These are phyloP conservation scores for Dolichopus griseipennis DNA, from an alignment of 2,888 invertebrate species.

Conservation along the genomic window DNA sequence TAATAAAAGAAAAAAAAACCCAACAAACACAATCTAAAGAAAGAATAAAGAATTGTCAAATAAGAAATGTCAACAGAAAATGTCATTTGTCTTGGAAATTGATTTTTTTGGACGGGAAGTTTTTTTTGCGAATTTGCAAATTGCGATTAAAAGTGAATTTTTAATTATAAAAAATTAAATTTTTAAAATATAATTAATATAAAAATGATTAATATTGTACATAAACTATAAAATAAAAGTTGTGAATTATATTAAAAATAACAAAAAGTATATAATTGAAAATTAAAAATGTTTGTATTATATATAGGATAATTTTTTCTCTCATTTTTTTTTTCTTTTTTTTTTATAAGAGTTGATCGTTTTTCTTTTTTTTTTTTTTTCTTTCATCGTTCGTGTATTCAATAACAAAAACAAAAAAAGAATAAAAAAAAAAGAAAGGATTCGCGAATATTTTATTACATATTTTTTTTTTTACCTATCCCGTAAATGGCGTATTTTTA, in stretches of 20 bases:
- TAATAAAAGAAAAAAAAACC: too few species aligned
- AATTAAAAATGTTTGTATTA: background rate
- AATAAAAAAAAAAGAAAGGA: conserved; percentile 2
- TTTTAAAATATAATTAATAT: too few species aligned
- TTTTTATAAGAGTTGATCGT: background rate
- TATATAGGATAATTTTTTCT: background rate
- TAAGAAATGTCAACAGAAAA: background rate
- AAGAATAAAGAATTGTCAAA: background rate
- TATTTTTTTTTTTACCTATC: background rate
- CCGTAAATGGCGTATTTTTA: background rate
- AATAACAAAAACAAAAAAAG: background rate
- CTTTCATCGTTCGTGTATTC: background rate
- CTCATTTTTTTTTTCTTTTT: too few species aligned
- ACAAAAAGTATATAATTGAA: background rate
- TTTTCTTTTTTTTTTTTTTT: conserved; percentile 4
- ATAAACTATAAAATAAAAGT: too few species aligned
- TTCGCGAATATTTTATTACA: background rate
- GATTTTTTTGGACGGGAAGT: conserved; percentile 1
- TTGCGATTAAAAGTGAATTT: background rate
- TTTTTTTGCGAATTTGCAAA: conserved; percentile 6
- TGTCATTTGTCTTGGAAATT: conserved; percentile 1
- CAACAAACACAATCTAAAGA: too few species aligned
- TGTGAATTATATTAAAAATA: background rate
- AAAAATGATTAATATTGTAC: too few species aligned
- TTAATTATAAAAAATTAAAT: too few species aligned